Percentiles rank a stretch among this genome's conserved stretches.
These are phyloP conservation scores for Physella acuta DNA, from an alignment of 1,140 invertebrate genomes.

Conservation along the genomic window DNA sequence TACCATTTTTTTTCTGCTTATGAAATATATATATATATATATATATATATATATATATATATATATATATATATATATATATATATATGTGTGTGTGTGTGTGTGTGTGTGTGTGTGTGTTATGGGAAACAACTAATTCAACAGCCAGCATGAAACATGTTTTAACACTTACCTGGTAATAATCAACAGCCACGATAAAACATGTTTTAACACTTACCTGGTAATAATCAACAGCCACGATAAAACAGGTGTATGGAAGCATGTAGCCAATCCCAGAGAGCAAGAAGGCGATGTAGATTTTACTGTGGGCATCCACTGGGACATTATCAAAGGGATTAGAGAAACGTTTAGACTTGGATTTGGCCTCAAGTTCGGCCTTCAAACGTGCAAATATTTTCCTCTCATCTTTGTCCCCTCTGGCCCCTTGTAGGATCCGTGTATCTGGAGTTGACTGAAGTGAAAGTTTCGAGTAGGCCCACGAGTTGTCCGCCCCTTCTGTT, in stretches of 20 bases:
- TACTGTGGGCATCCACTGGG: slow-evolving; percentile 64
- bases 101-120: no score
- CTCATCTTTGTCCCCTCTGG: background rate
- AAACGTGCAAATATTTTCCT: background rate
- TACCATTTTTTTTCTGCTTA: no score
- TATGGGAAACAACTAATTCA: no score
- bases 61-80: no score
- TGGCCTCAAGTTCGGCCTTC: background rate
- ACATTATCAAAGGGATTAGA: background rate
- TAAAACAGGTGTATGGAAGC: slow-evolving; percentile 88
- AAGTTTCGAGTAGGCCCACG: background rate
- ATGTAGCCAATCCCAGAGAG: slow-evolving; percentile 87
- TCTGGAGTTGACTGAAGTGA: background rate
- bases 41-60: no score
- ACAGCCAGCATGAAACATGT: no score
- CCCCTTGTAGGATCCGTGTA: background rate
- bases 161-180: slow-evolving; percentile 74
- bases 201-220: slow-evolving; percentile 76
- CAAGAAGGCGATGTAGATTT: slow-evolving; percentile 78
- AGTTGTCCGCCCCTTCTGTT: no score
- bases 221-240: slow-evolving; percentile 87
- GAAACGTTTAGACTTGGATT: background rate
- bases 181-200: slow-evolving; percentile 87
- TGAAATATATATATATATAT: no score
- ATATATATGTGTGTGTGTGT: no score